Conservation (phyloP, 1,140 invertebrate genomes). For the Hypsibius dujardini region DNA sequence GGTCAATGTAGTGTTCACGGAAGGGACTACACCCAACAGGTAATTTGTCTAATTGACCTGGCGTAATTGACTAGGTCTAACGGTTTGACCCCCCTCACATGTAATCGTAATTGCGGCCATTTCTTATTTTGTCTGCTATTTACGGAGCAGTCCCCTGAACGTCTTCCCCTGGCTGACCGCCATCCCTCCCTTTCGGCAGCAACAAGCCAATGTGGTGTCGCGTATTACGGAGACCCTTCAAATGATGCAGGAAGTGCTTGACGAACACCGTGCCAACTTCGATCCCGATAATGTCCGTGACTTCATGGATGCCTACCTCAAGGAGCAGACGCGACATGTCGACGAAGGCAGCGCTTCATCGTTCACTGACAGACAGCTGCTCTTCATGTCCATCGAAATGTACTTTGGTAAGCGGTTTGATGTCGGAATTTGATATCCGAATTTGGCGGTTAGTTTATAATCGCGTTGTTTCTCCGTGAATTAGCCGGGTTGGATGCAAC, state of each 20-base stretch:
- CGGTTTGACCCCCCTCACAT: too few species aligned
- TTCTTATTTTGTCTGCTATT: too few species aligned
- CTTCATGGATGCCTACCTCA: slow-evolving; percentile 27
- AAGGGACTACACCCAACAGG: not conserved
- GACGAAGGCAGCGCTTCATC: not conserved
- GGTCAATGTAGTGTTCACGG: not conserved
- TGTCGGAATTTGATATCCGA: too few species aligned
- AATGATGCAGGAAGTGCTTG: slow-evolving; percentile 23
- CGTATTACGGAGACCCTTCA: slow-evolving; percentile 20
- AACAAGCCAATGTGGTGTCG: not conserved
- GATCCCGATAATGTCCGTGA: slow-evolving; percentile 25
- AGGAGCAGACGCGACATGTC: slow-evolving; percentile 21
- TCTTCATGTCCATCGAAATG: slow-evolving; percentile 4
- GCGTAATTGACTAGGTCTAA: too few species aligned
- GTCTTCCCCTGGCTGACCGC: not conserved
- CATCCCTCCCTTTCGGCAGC: not conserved
- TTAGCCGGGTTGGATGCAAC: too few species aligned
- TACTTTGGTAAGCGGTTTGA: not conserved
- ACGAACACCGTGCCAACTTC: slow-evolving; percentile 24
- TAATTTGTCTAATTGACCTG: too few species aligned
- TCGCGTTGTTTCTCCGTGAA: too few species aligned
- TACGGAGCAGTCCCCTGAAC: not conserved
- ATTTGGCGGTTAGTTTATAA: too few species aligned
- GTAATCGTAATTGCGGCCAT: too few species aligned
- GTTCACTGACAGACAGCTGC: not conserved